Base-by-base conservation (phyloP, 2,888 invertebrate species). In the Eupithecia inturbata region DNA sequence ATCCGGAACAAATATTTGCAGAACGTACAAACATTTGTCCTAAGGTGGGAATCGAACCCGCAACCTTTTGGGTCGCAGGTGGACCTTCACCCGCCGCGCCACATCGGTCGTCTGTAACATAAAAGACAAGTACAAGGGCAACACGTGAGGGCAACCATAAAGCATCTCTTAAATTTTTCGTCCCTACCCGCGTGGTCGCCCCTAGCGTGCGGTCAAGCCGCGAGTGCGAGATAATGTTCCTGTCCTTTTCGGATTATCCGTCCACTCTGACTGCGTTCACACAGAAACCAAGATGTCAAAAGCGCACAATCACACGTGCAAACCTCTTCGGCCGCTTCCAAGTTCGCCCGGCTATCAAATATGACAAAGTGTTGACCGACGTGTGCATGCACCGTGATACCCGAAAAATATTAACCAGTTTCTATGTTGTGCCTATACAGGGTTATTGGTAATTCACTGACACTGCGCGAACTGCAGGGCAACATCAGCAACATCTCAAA, bases 231-330 rank as follows among this genome's bases (percentile, higher is more conserved):
- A 78, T 82, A 79, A 82, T 84, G 80, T 81, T 82, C 79, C 82
- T 77, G 81, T 77, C 79, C 80, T 81, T 83, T 81, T 80, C 80
- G 82, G 87, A 86, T 88, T 86, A 88, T 86, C 86, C 86, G 68
- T 57, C 84, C 81, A 80, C 85, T 75, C 28, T 33, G 12, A 16
- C 31, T 28, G 39, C 22, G 26, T 22, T 66, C 26, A 66, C 66
- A 66, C 26, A 39, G 66, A 16, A 66, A 66, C 36, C 66, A 66
- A 39, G 31, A 28, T 16, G 26, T 26, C 28, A 62, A 14, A 10
- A 26, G 3, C 26, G 26, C 22, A 3, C 49, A n/a, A 49, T 49
- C 19, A n/a, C n/a, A 53, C 7, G n/a, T 49, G 9, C 49, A 9
- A 22, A 22, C 49, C 22, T 2, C 49, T 1, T 45, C 7, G 45